phyloP scores from a whole-genome alignment of 1,140 invertebrate species.

The Varroa destructor region DNA sequence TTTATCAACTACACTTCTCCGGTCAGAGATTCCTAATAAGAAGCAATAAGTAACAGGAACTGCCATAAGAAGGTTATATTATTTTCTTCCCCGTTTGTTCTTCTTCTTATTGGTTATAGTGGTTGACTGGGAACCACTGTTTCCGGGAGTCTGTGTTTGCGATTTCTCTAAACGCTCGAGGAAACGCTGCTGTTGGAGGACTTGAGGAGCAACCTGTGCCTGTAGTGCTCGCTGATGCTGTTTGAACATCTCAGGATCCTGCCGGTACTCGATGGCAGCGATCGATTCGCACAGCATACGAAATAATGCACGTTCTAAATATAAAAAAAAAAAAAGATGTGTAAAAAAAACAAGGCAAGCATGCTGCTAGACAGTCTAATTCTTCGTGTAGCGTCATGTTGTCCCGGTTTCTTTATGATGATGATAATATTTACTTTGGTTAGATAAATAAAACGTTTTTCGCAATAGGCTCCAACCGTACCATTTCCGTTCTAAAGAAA shows the following conservation, averaged over 20 bases:
- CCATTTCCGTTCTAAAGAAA: too few relatives aligned
- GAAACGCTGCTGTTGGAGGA: slow-evolving; percentile 19
- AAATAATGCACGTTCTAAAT: slow-evolving; percentile 15
- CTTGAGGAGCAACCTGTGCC: slow-evolving; percentile 19
- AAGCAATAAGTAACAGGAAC: too few relatives aligned
- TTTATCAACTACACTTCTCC: too few relatives aligned
- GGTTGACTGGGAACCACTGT: background rate
- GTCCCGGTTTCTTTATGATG: too few relatives aligned
- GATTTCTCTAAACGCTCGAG: slow-evolving; percentile 25
- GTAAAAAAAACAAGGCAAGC: too few relatives aligned
- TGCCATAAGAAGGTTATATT: background rate
- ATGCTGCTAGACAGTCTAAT: too few relatives aligned
- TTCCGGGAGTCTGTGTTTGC: slow-evolving; percentile 10
- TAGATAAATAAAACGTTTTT: too few relatives aligned
- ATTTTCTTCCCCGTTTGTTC: slow-evolving; percentile 5
- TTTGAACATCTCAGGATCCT: slow-evolving; percentile 21
- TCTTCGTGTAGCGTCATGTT: too few relatives aligned
- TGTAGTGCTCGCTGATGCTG: slow-evolving; percentile 10
- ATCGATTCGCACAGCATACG: slow-evolving; percentile 17
- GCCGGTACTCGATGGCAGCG: background rate
- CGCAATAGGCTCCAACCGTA: too few relatives aligned
- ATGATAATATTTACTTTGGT: too few relatives aligned
- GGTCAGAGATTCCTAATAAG: too few relatives aligned
- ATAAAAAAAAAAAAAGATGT: too few relatives aligned
- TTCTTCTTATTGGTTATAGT: slow-evolving; percentile 18